Evolutionary conservation across 2,888 invertebrate species (phyloP).

Genomic region (Oligia fasciuncula): DNA sequence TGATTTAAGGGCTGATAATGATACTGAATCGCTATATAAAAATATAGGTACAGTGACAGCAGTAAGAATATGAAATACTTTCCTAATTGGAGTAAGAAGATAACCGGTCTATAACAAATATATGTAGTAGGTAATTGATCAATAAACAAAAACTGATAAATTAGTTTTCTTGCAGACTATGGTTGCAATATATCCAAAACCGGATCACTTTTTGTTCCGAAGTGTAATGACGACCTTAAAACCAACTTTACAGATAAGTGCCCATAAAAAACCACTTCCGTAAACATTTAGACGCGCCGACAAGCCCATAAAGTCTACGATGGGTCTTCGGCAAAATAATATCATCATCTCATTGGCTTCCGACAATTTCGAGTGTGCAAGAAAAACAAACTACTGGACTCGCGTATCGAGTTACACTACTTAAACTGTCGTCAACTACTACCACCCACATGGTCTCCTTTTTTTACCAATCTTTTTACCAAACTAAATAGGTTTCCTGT

Average conservation of each 20-base stretch:
- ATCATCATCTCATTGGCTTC: slow-evolving; percentile 83
- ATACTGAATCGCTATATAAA: background rate
- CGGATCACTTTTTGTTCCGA: slow-evolving; percentile 45
- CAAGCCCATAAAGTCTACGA: slow-evolving; percentile 65
- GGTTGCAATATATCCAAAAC: slow-evolving; percentile 41
- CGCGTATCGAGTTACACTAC: slow-evolving; percentile 85
- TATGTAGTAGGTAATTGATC: background rate
- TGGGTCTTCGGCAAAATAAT: slow-evolving; percentile 77
- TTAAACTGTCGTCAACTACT: slow-evolving; percentile 88
- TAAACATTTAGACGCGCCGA: slow-evolving; percentile 59
- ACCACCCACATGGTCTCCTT: slow-evolving; percentile 84
- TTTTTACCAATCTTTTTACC: slow-evolving; percentile 85
- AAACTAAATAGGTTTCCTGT: slow-evolving; percentile 88
- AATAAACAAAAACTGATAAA: slow-evolving; percentile 12
- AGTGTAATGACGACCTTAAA: slow-evolving; percentile 49
- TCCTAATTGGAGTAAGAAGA: background rate
- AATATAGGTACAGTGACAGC: background rate
- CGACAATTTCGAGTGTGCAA: slow-evolving; percentile 82
- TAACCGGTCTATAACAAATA: background rate
- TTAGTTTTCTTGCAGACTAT: background rate
- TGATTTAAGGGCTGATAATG: background rate
- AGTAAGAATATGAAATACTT: background rate
- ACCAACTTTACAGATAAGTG: slow-evolving; percentile 55
- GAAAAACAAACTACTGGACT: slow-evolving; percentile 87
- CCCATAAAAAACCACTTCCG: slow-evolving; percentile 63